Evolutionary conservation across 2,113 vertebrate genomes (phyloP), one percentile per base, ranked within the genome.

Genomic region (Pungitius pungitius): DNA sequence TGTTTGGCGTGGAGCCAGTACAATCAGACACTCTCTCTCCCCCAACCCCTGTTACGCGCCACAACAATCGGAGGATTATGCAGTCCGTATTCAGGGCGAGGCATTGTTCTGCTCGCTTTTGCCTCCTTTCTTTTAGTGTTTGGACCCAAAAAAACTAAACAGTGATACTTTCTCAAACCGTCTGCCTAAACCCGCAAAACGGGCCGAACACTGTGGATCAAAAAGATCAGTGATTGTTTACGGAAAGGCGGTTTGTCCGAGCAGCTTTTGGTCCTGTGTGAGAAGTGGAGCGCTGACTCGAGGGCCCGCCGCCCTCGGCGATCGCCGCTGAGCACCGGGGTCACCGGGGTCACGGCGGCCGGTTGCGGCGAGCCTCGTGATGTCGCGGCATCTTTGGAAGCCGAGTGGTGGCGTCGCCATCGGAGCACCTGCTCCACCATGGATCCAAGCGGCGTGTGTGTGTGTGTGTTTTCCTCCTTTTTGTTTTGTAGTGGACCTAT

Each of bases 1-100:
- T 78, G 69, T 76, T 78, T 89, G 88, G 85, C 87, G 27, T 12
- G 0, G 70, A 54, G 75, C 87, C 85, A 89, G 73, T n/a, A 72
- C 71, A 87, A 78, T 40, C 85, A 68, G 14, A 73, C 42, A 12
- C 69, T 49, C 59, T 77, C 62, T 17, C 24, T 49, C 47, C 1
- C 47, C 49, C 58, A 64, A 42, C 43, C 64, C 20, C 60, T 20
- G 20, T 35, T n/a, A 42, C 26, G 58, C 57, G 69, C 26, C 33
- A 47, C 18, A 72, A 80, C 66, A 79, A 56, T 70, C 30, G 60
- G 22, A 72, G 52, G 17, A 70, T 82, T 56, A 73, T 78, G 26
- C 70, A 52, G 35, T 12, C 15, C 63, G 63, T 27, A 56, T 70
- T 66, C 15, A 40, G 30, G 45, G 75, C 42, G 9, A 26, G 47